Conservation (phyloP, 2,888 invertebrate species). For the Ophioninae sp. region DNA sequence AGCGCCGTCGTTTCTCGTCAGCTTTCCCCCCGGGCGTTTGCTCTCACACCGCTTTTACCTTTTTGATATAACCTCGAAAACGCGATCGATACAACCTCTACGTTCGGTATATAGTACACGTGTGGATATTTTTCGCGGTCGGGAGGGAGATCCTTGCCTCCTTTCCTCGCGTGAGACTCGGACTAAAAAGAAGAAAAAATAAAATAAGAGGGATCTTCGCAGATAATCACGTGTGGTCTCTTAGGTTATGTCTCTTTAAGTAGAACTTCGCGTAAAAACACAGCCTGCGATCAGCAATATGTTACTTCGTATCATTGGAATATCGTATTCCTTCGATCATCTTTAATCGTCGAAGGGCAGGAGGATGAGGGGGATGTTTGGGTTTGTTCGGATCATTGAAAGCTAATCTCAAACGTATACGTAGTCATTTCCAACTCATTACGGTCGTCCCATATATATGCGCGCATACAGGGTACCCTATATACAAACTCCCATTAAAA, state of each 20-base stretch:
- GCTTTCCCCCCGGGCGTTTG: too few relatives aligned
- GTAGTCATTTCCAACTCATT: neutral
- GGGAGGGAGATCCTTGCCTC: too few relatives aligned
- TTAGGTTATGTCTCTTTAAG: slow-evolving; percentile 48
- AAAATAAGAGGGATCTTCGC: too few relatives aligned
- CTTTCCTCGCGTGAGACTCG: too few relatives aligned
- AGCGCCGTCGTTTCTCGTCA: neutral
- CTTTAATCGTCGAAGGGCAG: slow-evolving; percentile 2
- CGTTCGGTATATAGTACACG: too few relatives aligned
- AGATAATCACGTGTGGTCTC: slow-evolving; percentile 5
- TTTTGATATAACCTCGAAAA: too few relatives aligned
- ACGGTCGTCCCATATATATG: too few relatives aligned
- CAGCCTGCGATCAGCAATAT: slow-evolving; percentile 46
- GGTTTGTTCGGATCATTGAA: slow-evolving; percentile 4
- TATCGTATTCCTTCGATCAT: neutral
- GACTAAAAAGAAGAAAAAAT: neutral
- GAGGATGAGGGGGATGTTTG: neutral
- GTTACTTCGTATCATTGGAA: neutral
- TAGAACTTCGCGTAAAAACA: slow-evolving; percentile 55
- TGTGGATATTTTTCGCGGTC: too few relatives aligned
- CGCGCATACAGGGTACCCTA: too few relatives aligned
- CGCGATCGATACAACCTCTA: too few relatives aligned
- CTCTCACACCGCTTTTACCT: too few relatives aligned
- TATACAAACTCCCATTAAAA: too few relatives aligned
- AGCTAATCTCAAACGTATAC: slow-evolving; percentile 36